phyloP scores from a whole-genome alignment of 2,888 invertebrate genomes.

The Cephus pulcher region DNA sequence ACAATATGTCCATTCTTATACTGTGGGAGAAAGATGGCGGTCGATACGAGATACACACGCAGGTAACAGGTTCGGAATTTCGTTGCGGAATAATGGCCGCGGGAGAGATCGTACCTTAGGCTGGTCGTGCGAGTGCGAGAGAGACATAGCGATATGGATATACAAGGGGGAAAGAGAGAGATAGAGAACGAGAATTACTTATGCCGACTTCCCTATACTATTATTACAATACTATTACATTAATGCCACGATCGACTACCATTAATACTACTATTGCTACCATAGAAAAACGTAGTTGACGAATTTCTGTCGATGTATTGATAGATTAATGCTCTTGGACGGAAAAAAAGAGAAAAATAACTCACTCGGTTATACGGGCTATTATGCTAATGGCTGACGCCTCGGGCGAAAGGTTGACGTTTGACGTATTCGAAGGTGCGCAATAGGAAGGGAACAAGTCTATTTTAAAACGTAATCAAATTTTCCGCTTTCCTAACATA shows the following conservation, averaged over 20 bases:
- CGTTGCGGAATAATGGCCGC: conserved; percentile 2
- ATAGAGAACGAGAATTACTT: conserved; percentile 6
- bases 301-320: neutral
- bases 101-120: neutral
- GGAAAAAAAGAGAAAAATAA: neutral
- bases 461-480: neutral
- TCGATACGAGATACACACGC: neutral
- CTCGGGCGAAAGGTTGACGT: neutral
- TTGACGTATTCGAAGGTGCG: neutral
- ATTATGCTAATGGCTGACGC: conserved; percentile 4
- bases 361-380: neutral
- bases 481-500: neutral
- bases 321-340: neutral
- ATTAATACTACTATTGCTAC: neutral
- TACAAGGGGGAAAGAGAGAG: conserved; percentile 11
- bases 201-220: neutral
- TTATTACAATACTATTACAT: neutral
- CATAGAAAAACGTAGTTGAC: neutral
- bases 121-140: neutral
- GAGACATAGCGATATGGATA: neutral
- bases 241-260: neutral
- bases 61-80: neutral
- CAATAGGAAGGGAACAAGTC: neutral
- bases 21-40: neutral
- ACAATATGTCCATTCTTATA: neutral